These are phyloP conservation scores for Oxystoma pomonae DNA, from an alignment of 2,888 invertebrate species.

Conservation along the genomic window DNA sequence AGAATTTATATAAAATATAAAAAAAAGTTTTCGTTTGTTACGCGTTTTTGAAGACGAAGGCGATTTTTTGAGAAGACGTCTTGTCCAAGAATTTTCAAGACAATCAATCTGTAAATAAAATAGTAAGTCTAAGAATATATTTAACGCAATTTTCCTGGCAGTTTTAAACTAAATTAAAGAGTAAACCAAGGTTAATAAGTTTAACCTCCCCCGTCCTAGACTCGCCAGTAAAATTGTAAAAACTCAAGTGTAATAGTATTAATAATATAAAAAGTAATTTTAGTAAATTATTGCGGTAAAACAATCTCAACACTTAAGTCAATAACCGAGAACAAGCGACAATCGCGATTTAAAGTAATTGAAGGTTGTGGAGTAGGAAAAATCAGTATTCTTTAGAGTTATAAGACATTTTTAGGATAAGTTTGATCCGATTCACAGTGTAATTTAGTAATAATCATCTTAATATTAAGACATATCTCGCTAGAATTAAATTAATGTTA, in stretches of 20 bases:
- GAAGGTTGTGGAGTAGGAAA: too few species aligned
- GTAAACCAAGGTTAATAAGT: background rate
- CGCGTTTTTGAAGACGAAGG: constrained; percentile 42
- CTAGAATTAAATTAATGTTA: too few species aligned
- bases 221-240: background rate
- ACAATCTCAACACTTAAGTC: constrained; percentile 22
- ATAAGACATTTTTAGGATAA: constrained; percentile 17
- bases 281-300: constrained; percentile 11
- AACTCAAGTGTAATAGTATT: background rate
- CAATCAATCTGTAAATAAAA: constrained; percentile 42
- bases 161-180: background rate
- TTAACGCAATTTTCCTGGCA: background rate
- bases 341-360: too few species aligned
- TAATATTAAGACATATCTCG: constrained; percentile 14
- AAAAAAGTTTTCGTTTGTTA: constrained; percentile 33
- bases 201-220: background rate
- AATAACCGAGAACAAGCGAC: constrained; percentile 9
- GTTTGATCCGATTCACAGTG: too few species aligned
- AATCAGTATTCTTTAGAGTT: too few species aligned
- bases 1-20: constrained; percentile 31
- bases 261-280: background rate
- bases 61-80: constrained; percentile 42
- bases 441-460: background rate
- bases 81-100: constrained; percentile 49
- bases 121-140: constrained; percentile 19